A percentile compares a stretch with the other conserved stretches of the same genome.
Conservation (phyloP, 2,113 vertebrate genomes). For the Prochilodus magdalenae region DNA sequence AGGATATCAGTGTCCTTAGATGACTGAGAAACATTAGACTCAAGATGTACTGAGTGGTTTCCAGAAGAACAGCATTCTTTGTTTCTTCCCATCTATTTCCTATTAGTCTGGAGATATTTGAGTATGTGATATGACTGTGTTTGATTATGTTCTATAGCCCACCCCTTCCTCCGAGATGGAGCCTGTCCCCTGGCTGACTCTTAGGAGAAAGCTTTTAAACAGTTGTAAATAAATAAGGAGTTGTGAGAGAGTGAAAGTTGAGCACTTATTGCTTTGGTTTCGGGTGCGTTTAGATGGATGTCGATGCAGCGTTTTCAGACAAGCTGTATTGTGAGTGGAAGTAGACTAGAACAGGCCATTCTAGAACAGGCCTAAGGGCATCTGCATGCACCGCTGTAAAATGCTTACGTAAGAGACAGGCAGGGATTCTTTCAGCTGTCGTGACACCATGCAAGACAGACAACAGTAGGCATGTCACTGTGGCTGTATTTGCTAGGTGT, state of each 20-base stretch:
- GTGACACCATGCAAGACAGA: neutral
- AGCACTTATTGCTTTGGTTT: constrained; percentile 24
- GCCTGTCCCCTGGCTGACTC: constrained; percentile 32
- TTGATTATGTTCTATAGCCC: constrained; percentile 2
- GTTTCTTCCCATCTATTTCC: neutral
- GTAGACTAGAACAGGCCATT: constrained; percentile 5
- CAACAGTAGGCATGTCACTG: too few relatives aligned
- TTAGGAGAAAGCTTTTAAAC: constrained; percentile 28
- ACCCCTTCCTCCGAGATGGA: neutral
- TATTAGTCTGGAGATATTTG: constrained; percentile 19
- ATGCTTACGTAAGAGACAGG: neutral
- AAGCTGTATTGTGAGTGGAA: neutral
- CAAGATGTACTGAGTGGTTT: constrained; percentile 6
- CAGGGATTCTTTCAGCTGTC: neutral
- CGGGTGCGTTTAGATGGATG: neutral
- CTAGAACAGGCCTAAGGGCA: neutral
- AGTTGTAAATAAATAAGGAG: constrained; percentile 41
- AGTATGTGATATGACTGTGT: neutral
- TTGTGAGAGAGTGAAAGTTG: neutral
- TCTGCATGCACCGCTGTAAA: neutral
- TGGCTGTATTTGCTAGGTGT: neutral
- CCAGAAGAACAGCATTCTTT: neutral
- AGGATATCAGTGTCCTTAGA: neutral
- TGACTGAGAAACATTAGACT: neutral
- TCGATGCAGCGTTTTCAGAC: neutral